Evolutionary conservation across 2,888 invertebrate species (phyloP).

Genomic region (Clunio marinus): DNA sequence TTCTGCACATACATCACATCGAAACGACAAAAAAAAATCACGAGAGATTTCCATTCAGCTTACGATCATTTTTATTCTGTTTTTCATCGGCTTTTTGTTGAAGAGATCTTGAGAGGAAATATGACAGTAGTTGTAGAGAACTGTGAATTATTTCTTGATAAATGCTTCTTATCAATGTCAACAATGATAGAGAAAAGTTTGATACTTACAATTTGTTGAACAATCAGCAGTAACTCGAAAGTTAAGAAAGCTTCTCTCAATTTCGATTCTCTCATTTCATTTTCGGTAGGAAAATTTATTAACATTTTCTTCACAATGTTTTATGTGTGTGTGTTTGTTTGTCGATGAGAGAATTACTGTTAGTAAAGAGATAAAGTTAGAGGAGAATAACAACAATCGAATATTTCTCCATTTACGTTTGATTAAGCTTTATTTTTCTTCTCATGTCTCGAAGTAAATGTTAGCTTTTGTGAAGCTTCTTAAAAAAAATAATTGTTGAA

Average conservation of each 20-base stretch:
- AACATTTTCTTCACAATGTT: neutral
- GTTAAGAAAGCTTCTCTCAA: neutral
- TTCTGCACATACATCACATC: neutral
- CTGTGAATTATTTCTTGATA: no score
- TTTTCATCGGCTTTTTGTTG: no score
- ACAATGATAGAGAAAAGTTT: no score
- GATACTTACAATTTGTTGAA: no score
- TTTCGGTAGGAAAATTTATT: neutral
- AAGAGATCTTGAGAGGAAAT: no score
- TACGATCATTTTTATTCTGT: no score
- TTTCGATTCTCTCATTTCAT: no score
- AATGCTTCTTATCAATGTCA: no score
- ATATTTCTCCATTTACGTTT: neutral
- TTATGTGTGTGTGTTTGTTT: neutral
- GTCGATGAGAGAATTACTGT: neutral
- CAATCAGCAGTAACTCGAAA: neutral
- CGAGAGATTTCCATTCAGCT: neutral
- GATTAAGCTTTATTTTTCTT: neutral
- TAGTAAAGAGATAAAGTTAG: neutral
- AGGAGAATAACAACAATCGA: neutral
- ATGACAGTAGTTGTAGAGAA: no score
- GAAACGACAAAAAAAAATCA: slow-evolving; percentile 1
- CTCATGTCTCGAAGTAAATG: no score
- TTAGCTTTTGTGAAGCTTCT: no score
- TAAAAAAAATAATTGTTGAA: no score